Evolutionary conservation across 2,113 vertebrate species (phyloP).

Genomic region (Cathartes aura): DNA sequence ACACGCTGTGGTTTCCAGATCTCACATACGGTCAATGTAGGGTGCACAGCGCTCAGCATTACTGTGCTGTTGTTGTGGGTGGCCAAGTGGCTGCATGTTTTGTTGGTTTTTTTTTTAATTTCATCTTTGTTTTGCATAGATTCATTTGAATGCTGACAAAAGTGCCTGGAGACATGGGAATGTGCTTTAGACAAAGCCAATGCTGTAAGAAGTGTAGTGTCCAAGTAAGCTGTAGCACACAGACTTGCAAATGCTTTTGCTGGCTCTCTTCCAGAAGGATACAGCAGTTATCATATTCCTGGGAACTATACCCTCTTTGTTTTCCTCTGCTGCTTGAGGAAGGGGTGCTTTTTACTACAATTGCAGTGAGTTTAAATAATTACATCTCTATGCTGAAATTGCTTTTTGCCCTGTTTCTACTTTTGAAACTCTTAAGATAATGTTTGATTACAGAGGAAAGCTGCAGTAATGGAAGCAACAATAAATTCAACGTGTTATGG

Average conservation of each 20-base stretch:
- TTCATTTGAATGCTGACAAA: neutral
- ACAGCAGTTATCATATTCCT: constrained; percentile 12
- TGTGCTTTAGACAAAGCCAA: constrained; percentile 6
- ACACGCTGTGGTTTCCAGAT: accelerated
- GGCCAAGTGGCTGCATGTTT: neutral
- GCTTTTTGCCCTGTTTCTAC: neutral
- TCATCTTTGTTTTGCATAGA: neutral
- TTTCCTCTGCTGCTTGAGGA: neutral
- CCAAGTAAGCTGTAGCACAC: neutral
- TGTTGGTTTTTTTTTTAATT: neutral
- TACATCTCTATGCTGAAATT: neutral
- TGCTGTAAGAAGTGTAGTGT: neutral
- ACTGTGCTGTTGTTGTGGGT: neutral
- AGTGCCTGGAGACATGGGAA: constrained; percentile 13
- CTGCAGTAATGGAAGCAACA: neutral
- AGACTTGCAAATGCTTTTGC: constrained; percentile 45
- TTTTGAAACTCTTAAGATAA: neutral
- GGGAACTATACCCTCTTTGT: neutral
- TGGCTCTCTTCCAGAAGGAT: constrained; percentile 9
- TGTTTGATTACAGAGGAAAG: neutral
- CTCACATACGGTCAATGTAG: accelerated
- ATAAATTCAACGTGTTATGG: neutral
- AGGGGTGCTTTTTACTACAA: neutral
- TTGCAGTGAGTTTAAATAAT: neutral
- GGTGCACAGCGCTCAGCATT: accelerated